Base-by-base conservation (phyloP, 2,797 vertebrate species). In the Halcyon leucocephala region DNA sequence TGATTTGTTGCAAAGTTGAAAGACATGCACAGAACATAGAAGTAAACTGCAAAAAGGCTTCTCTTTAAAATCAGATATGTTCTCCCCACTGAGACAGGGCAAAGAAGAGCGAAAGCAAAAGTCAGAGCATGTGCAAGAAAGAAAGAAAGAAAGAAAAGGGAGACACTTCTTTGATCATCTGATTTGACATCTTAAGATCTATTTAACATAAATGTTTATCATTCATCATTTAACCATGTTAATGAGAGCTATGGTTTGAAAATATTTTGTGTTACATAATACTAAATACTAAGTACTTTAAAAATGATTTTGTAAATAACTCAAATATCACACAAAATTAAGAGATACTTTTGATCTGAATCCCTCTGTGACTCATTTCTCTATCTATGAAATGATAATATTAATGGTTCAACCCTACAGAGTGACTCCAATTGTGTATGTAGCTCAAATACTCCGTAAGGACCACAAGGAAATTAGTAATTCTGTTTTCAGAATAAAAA, bases 311-410 rank as follows among this genome's bases (percentile, higher is more conserved):
- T 79, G 21, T 77, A 94, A 91, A 61, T 60, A 93, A 44, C 64
- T 87, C 44, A 58, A 91, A 62, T 25, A 91, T 37, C n/a, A 61
- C 54, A 65, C 48, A 78, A 93, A 93, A 86, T 93, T 86, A 95
- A 44, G 17, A 65, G 37, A 87, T 72, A 92, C 33, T 93, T 95
- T 88, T 91, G 82, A 95, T 82, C n/a, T 76, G 62, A 91, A 90
- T 91, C 87, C 87, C 91, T 94, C 62, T 62, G 54, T 79, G 65
- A 16, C 88, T 93, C 42, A 61, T 72, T 95, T 93, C 69, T 77
- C 31, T 71, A 26, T 81, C 58, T 79, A 31, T 66, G 42, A 95
- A 95, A 91, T 12, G 12, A 37, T 46, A 69, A 69, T 39, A 91
- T 69, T 88, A 92, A 94, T 76, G 66, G 14, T 48, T 81, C 66